These are phyloP conservation scores for Gila orcuttii DNA, from an alignment of 2,113 vertebrate genomes.

Conservation along the genomic window DNA sequence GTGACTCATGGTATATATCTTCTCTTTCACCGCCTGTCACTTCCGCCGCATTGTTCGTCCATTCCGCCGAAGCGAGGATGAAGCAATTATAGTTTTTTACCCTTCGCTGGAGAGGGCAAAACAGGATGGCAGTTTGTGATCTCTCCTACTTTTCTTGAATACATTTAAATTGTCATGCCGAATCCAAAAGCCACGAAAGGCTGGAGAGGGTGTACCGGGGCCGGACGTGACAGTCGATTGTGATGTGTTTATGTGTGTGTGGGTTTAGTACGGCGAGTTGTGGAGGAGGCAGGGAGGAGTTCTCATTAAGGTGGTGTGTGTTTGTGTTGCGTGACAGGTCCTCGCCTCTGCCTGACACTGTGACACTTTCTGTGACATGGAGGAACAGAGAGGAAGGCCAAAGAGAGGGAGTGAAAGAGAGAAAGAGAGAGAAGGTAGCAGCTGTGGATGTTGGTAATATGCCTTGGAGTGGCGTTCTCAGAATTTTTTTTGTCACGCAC, in stretches of 20 bases:
- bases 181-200: slow-evolving; percentile 54
- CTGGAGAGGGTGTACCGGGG: slow-evolving; percentile 59
- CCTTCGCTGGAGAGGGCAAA: slow-evolving; percentile 32
- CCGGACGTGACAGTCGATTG: slow-evolving; percentile 61
- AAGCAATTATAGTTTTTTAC: slow-evolving; percentile 46
- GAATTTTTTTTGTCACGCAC: slow-evolving; percentile 46
- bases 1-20: slow-evolving; percentile 26
- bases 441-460: slow-evolving; percentile 26
- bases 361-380: slow-evolving; percentile 57
- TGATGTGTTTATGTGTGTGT: slow-evolving; percentile 45
- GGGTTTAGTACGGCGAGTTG: slow-evolving; percentile 40
- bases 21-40: slow-evolving; percentile 18
- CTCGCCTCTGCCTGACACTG: slow-evolving; percentile 55
- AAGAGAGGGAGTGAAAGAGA: slow-evolving; percentile 16
- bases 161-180: slow-evolving; percentile 70
- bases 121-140: slow-evolving; percentile 9
- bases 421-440: slow-evolving; percentile 20
- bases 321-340: slow-evolving; percentile 54
- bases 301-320: slow-evolving; percentile 55
- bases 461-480: slow-evolving; percentile 36
- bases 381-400: neutral
- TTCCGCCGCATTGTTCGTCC: slow-evolving; percentile 7
- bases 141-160: slow-evolving; percentile 47
- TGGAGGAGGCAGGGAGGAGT: slow-evolving; percentile 41
- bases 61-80: neutral